A percentile compares a stretch with the other conserved stretches of the same genome.
Evolutionary conservation across 2,113 vertebrate species (phyloP).

Genomic region (Taurulus bubalis): DNA sequence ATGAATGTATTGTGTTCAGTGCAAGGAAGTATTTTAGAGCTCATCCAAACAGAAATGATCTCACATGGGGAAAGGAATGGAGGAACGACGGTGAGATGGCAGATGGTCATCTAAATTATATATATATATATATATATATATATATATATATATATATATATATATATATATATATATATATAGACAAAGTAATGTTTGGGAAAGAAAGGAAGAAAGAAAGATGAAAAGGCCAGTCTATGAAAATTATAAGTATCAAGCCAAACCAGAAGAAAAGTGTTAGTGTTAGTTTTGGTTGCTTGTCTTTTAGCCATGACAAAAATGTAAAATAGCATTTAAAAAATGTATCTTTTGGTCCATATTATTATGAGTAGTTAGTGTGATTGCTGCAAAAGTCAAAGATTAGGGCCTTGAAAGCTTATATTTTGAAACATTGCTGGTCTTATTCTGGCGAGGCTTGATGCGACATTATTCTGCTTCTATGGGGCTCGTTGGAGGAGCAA

Average conservation of each 20-base stretch:
- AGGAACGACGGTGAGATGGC: background rate
- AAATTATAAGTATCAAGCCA: conserved; percentile 28
- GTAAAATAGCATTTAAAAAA: background rate
- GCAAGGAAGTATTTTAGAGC: background rate
- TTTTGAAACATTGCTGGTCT: background rate
- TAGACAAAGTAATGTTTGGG: background rate
- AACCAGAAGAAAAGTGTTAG: conserved; percentile 42
- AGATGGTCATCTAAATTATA: background rate
- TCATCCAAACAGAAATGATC: conserved; percentile 37
- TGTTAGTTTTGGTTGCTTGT: background rate
- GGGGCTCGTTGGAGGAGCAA: background rate
- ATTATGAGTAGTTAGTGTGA: background rate
- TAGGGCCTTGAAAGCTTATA: conserved; percentile 1
- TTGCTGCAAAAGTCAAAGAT: background rate
- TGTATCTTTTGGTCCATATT: too few relatives aligned
- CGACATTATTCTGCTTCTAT: background rate
- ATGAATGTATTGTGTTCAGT: background rate
- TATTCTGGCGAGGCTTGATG: conserved; percentile 46
- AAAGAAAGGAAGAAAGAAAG: conserved; percentile 28
- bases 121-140: too few relatives aligned
- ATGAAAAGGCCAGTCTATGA: conserved; percentile 9
- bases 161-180: too few relatives aligned
- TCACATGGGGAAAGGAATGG: background rate
- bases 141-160: too few relatives aligned
- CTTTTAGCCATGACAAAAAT: background rate